Percentiles rank a stretch among this genome's conserved stretches.
Conservation (phyloP, 2,113 vertebrate species). For the Hylia prasina region DNA sequence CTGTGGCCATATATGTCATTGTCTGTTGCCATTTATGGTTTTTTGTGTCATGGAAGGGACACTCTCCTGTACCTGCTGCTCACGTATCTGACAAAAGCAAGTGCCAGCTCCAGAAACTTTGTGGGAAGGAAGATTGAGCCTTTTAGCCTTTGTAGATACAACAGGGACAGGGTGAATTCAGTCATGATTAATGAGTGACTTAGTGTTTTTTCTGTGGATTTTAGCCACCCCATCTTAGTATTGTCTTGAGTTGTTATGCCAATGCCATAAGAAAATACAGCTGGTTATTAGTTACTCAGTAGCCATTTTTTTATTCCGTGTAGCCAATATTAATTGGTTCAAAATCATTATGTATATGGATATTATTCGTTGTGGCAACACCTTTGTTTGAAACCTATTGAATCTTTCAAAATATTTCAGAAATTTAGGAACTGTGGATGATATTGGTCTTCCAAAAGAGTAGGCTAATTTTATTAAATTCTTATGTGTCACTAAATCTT, state of each 20-base stretch:
- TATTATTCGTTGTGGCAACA: not conserved
- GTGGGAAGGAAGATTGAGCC: not conserved
- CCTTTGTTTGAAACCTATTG: not conserved
- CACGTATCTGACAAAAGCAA: not conserved
- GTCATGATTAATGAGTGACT: not conserved
- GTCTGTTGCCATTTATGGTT: not conserved
- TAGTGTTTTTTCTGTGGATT: not conserved
- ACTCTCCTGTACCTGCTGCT: not conserved
- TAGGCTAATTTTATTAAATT: not conserved
- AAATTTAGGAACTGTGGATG: not conserved
- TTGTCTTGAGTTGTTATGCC: not conserved
- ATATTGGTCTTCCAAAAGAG: not conserved
- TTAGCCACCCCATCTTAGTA: not conserved
- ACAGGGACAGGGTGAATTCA: not conserved
- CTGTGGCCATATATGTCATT: not conserved
- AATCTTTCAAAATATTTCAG: not conserved
- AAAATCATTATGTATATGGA: not conserved
- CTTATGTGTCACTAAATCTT: not conserved
- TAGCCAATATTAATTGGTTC: not conserved
- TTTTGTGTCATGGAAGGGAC: not conserved
- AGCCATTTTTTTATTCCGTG: not conserved
- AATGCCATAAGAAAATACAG: not conserved
- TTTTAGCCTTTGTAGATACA: not conserved
- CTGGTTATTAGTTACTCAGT: not conserved
- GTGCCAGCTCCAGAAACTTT: not conserved